Base-by-base conservation (phyloP, 2,888 invertebrate species). In the Parapristionchus giblindavisi region DNA sequence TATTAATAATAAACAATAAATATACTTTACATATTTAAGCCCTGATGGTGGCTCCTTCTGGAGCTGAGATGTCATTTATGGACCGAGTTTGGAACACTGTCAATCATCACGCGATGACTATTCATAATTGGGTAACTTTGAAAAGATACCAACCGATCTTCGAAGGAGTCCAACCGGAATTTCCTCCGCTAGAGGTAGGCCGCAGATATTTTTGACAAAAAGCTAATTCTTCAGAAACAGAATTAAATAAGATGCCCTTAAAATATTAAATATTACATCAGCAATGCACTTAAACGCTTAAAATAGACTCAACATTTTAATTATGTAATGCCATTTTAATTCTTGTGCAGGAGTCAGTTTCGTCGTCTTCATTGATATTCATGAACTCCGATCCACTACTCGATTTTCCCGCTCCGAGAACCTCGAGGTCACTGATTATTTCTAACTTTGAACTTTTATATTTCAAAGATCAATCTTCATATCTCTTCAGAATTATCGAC, bases 401-500 rank as follows among this genome's bases (percentile, higher is more conserved):
- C 11, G 70, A 70, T 24, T 70, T 70, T 38, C 54, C 70, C 4
- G 38, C 36, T n/a, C 70, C 70, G n/a, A 6, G 43, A 6, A 38
- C 70, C 0, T 43, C 38, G 0, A n/a, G n/a, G n/a, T n/a, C n/a
- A n/a, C n/a, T n/a, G n/a, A n/a, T n/a, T n/a, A 48, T 11, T 11
- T 48, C n/a, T n/a, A n/a, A n/a, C n/a, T n/a, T n/a, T n/a, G n/a
- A n/a, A n/a, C n/a, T n/a, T n/a, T n/a, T n/a, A n/a, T n/a, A n/a
- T n/a, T n/a, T n/a, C n/a, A n/a, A n/a, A n/a, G n/a, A n/a, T 2
- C 75, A 78, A 40, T 80, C 83, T 2, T 73, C 78, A 29, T 77
- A 79, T 29, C 76, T 72, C 58, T n/a, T n/a, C n/a, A 80, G 81
- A 36, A 77, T 82, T 29, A 60, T 82, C 21, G 79, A 82, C 52